Evolutionary conservation across 1,140 invertebrate species (phyloP).

Genomic region (Tetraneura akinire): DNA sequence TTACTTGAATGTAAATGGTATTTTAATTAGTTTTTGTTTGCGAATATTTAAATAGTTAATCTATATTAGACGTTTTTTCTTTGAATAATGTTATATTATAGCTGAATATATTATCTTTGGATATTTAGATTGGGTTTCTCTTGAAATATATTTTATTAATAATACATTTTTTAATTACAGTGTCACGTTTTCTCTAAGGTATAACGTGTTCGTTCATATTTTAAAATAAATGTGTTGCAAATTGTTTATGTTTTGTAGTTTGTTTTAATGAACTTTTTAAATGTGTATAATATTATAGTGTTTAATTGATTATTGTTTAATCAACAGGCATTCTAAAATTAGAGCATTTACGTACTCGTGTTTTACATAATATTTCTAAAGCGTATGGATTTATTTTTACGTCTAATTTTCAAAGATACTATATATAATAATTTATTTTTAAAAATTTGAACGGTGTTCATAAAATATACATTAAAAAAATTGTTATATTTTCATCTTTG

Average conservation of each 20-base stretch:
- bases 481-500: not conserved
- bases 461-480: not conserved
- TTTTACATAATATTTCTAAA: slow-evolving; percentile 8
- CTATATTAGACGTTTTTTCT: too few relatives aligned
- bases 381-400: not conserved
- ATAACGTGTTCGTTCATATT: too few relatives aligned
- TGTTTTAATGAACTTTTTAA: not conserved
- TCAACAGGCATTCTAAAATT: not conserved
- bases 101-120: too few relatives aligned
- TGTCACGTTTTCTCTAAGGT: too few relatives aligned
- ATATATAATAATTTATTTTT: slow-evolving; percentile 21
- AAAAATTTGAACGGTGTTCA: not conserved
- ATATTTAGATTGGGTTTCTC: too few relatives aligned
- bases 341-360: not conserved
- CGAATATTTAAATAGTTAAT: too few relatives aligned
- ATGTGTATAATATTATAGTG: not conserved
- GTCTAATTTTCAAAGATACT: not conserved
- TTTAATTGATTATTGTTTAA: not conserved
- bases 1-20: too few relatives aligned
- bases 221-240: not conserved
- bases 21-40: too few relatives aligned
- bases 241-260: not conserved
- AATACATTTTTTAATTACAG: too few relatives aligned
- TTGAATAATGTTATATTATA: too few relatives aligned
- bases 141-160: too few relatives aligned